Conservation (phyloP, 1,140 invertebrate species). For the Cydia fagiglandana region DNA sequence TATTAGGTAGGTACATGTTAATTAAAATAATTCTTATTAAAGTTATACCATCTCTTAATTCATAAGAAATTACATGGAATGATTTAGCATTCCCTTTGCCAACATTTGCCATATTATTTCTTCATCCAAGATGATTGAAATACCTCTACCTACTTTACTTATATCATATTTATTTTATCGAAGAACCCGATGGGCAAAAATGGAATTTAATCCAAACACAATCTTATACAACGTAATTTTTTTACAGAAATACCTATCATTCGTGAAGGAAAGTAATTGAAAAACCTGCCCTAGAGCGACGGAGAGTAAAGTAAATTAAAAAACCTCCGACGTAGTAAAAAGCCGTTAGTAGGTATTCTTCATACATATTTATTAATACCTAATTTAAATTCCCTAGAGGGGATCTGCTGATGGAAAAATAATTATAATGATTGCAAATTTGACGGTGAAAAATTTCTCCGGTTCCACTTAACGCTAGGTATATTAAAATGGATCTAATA, state of each 20-base stretch:
- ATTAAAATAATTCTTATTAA: no score
- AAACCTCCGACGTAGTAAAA: background rate
- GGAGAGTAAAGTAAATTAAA: slow-evolving; percentile 21
- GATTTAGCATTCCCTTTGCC: no score
- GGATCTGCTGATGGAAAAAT: no score
- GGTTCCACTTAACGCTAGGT: no score
- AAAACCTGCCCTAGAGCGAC: slow-evolving; percentile 4
- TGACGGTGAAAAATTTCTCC: no score
- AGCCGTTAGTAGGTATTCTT: background rate
- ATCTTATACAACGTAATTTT: background rate
- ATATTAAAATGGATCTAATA: no score
- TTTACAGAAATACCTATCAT: slow-evolving; percentile 4
- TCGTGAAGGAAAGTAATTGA: slow-evolving; percentile 1
- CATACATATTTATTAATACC: background rate
- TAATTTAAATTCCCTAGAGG: no score
- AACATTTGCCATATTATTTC: no score
- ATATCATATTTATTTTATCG: background rate
- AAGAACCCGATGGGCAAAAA: background rate
- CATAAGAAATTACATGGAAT: no score
- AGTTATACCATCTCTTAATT: no score
- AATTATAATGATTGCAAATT: no score
- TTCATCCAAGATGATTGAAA: background rate
- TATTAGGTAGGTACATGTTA: no score
- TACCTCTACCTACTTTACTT: background rate
- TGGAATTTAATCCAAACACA: background rate